Evolutionary conservation across 2,113 vertebrate species (phyloP).

Genomic region (Opisthocomus hoazin): DNA sequence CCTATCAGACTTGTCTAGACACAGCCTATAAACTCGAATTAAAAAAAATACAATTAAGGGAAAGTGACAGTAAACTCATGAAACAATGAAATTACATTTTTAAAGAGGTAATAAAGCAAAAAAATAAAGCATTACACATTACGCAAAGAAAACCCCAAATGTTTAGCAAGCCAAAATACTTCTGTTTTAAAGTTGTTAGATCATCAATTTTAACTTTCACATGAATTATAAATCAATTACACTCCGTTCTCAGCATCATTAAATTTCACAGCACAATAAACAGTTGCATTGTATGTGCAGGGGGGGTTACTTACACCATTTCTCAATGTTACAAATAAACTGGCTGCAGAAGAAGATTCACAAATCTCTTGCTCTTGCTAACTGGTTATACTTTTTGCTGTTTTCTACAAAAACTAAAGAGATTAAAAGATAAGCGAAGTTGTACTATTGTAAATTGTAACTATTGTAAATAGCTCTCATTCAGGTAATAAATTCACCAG

Average conservation of each 20-base stretch:
- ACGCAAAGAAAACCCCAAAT: neutral
- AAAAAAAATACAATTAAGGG: constrained; percentile 29
- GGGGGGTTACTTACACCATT: neutral
- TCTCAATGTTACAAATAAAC: neutral
- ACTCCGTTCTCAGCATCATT: neutral
- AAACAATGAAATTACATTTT: constrained; percentile 44
- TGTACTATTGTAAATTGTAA: neutral
- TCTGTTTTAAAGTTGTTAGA: neutral
- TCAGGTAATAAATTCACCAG: neutral
- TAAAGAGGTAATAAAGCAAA: constrained; percentile 43
- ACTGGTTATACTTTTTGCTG: neutral
- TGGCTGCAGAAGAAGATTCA: neutral
- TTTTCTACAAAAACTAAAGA: neutral
- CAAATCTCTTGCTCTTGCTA: neutral
- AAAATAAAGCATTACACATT: neutral
- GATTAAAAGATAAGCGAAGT: neutral
- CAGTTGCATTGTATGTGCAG: neutral
- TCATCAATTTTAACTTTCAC: constrained; percentile 34
- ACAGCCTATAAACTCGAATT: constrained; percentile 13
- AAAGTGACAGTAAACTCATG: neutral
- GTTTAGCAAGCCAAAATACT: neutral
- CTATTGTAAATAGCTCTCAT: neutral
- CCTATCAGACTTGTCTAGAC: constrained; percentile 32
- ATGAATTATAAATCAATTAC: constrained; percentile 56
- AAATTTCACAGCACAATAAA: constrained; percentile 26